Evolutionary conservation across 2,113 vertebrate species (phyloP), one percentile per base, ranked within the genome.

Genomic region (Caranx melampygus): DNA sequence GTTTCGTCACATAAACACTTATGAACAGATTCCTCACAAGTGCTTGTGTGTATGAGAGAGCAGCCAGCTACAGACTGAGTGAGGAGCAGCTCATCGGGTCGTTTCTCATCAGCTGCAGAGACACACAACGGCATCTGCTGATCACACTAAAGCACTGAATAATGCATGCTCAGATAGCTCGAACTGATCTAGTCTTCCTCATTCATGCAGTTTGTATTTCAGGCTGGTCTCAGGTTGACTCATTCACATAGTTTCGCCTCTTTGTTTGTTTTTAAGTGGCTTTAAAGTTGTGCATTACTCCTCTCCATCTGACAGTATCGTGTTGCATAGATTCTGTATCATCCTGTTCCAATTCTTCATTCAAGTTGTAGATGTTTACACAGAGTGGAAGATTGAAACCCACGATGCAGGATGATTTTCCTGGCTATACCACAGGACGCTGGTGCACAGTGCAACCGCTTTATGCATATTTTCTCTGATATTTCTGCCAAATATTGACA

Each of bases 101-200:
- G 15, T 63, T 34, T 52, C 40, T 78, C 37, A 57, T 59, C 52
- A 73, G 31, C 44, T 20, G 45, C 7, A 78, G 54, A 64, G 55
- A 42, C 5, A 35, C 51, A 75, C 65, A 73, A 62, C 54, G n/a
- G 60, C 60, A 72, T 72, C 16, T 62, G 62, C 51, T 66, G 61
- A 33, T 14, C 18, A 75, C 10, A 65, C 55, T 10, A 35, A 20
- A 37, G 16, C 15, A 34, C 59, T 42, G 20, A 72, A 52, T 59
- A 33, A 73, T 68, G 44, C 16, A 16, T 14, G 9, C 67, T 6
- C 40, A 21, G 45, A 71, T 59, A 5, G 37, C 16, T 31, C 72
- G 52, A n/a, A 35, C 33, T 70, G 2, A 21, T 70, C 45, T 45
- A 20, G 26, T 54, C 51, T 18, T 12, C 13, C n/a, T 72, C 59